Conservation (phyloP, 2,797 vertebrate genomes). For the Microctenopoma steveboyesi region DNA sequence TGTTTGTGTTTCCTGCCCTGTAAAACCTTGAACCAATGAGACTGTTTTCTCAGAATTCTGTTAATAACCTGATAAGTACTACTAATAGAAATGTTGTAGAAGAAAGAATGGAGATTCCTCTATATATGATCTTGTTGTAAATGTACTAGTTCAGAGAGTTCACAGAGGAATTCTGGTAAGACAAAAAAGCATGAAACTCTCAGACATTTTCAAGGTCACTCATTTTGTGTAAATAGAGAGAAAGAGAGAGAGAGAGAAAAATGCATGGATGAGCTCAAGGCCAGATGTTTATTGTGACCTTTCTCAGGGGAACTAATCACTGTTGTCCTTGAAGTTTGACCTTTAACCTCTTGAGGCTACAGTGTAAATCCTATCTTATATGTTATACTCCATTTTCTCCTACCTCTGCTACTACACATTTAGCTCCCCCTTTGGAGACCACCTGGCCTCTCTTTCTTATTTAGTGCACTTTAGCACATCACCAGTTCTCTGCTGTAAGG, state of each 20-base stretch:
- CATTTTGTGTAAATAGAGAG: slow-evolving; percentile 18
- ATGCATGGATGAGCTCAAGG: slow-evolving; percentile 66
- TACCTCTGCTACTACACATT: slow-evolving; percentile 35
- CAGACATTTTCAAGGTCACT: slow-evolving; percentile 69
- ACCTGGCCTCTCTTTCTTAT: slow-evolving; percentile 48
- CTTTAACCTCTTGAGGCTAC: slow-evolving; percentile 69
- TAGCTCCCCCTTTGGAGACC: slow-evolving; percentile 49
- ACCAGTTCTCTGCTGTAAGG: slow-evolving; percentile 36
- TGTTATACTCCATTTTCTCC: slow-evolving; percentile 28
- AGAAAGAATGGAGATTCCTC: slow-evolving; percentile 40
- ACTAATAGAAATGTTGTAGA: neutral
- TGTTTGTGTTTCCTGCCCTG: neutral
- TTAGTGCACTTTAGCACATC: slow-evolving; percentile 40
- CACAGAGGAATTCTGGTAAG: slow-evolving; percentile 25
- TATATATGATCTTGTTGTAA: slow-evolving; percentile 53
- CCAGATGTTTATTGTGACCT: slow-evolving; percentile 62
- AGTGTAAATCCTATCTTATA: slow-evolving; percentile 49
- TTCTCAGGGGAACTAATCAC: slow-evolving; percentile 76
- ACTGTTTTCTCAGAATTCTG: neutral
- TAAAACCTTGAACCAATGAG: neutral
- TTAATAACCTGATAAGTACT: neutral
- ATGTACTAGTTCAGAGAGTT: slow-evolving; percentile 58
- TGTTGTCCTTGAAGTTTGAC: slow-evolving; percentile 70
- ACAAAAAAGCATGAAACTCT: slow-evolving; percentile 39
- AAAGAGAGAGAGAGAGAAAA: slow-evolving; percentile 26